Evolutionary conservation across 1,140 invertebrate species (phyloP).

Genomic region (Meloidogyne hapla): DNA sequence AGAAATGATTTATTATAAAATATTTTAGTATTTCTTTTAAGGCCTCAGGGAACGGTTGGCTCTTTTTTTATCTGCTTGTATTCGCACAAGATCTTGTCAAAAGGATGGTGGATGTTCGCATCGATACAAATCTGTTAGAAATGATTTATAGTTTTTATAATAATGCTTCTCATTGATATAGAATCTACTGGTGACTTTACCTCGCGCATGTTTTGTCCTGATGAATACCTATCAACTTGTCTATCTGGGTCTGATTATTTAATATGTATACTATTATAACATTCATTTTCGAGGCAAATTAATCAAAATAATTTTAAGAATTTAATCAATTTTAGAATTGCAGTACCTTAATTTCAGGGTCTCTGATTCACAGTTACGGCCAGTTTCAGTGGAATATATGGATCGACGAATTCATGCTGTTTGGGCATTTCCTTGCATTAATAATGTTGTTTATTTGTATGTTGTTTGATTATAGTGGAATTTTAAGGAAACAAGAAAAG

Average conservation of each 20-base stretch:
- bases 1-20: neutral
- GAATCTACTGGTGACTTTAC: neutral
- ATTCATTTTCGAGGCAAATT: too few relatives aligned
- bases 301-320: too few relatives aligned
- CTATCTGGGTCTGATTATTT: conserved; percentile 36
- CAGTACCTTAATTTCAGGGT: conserved; percentile 1
- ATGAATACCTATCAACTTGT: conserved; percentile 42
- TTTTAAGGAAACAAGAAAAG: neutral
- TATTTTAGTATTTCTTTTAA: conserved; percentile 22
- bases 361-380: conserved; percentile 30
- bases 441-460: conserved; percentile 12
- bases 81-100: conserved; percentile 8
- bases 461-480: neutral
- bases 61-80: conserved; percentile 23
- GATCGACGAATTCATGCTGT: conserved; percentile 35
- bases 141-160: neutral
- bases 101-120: conserved; percentile 2
- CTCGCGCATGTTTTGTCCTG: conserved; percentile 16
- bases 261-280: neutral
- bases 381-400: conserved; percentile 30
- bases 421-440: conserved; percentile 29
- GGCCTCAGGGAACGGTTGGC: conserved; percentile 28
- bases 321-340: neutral
- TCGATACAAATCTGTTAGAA: neutral
- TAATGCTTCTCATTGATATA: conserved; percentile 8